Base-by-base conservation (phyloP, 2,113 vertebrate genomes). In the Entomyzon cyanotis region DNA sequence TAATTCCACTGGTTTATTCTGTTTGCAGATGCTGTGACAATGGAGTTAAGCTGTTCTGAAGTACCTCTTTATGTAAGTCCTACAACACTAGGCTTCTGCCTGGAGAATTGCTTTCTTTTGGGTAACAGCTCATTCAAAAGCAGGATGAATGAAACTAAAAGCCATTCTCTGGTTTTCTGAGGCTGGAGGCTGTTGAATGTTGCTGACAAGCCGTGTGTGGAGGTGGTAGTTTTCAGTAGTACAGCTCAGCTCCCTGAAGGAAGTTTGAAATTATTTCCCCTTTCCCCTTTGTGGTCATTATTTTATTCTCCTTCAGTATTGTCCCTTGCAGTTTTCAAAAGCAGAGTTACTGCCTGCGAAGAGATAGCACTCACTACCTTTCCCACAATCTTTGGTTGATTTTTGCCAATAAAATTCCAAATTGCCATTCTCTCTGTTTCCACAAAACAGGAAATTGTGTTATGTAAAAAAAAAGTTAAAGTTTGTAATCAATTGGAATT, bases 51-150 rank as follows among this genome's bases (percentile, higher is more conserved):
- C 98, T 98, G 97, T 97, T 39, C 84, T 74, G 97, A 99, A 98
- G 98, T 98, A 82, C 99, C 98, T 97, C 98, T 99, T 91, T 99
- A 99, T 90, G 99, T 99, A 98, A 99, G 99, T 98, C 62, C 82
- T 90, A 47, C 47, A 85, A 65, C 47, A 12, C 7, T 44, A 88
- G 87, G 69, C 63, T 94, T 90, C 62, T 78, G 73, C 67, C 52
- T 13, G 53, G 30, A 87, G 82, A 67, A 35, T 77, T 6, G 25
- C 37, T 95, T 97, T 97, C 58, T 94, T 89, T 81, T 67, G 52
- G 20, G 33, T 46, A 89, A 78, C 12, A 27, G 50, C 77, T 90
- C 33, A 68, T 87, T 93, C 44, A 84, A 82, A 92, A 69, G 41
- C 59, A 58, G 23, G 8, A 37, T 85, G 81, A 92, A 92, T 91